Conservation (phyloP, 2,113 vertebrate species). For the Pampusana beccarii region DNA sequence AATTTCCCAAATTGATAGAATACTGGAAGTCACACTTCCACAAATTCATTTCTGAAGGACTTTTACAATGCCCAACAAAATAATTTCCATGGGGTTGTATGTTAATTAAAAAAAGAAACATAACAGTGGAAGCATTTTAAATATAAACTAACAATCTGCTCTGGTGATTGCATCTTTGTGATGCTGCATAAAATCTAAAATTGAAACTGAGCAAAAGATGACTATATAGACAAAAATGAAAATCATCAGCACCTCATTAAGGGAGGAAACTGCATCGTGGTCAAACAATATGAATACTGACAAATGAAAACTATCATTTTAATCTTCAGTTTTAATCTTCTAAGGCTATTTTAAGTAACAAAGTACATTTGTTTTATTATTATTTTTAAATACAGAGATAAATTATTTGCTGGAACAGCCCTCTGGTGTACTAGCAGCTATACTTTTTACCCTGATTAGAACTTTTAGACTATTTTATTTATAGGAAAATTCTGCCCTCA, state of each 20-base stretch:
- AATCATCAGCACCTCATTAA: conserved; percentile 7
- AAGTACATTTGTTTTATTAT: not conserved
- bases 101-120: conserved; percentile 13
- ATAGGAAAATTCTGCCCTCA: not conserved
- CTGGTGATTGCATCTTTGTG: conserved; percentile 8
- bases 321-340: conserved; percentile 27
- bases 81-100: not conserved
- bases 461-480: not conserved
- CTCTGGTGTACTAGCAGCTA: not conserved
- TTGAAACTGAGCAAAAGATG: conserved; percentile 49
- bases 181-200: conserved; percentile 37
- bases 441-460: not conserved
- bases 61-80: not conserved
- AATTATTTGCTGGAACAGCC: not conserved
- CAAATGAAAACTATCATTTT: conserved; percentile 17
- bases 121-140: conserved; percentile 37
- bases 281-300: not conserved
- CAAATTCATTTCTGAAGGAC: conserved; percentile 2
- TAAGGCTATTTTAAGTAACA: conserved; percentile 26
- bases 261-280: not conserved
- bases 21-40: not conserved
- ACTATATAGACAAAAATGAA: conserved; percentile 30
- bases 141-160: conserved; percentile 40
- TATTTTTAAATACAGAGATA: conserved; percentile 20
- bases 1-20: not conserved